Evolutionary conservation across 2,113 vertebrate species (phyloP).

Genomic region (Poeciliopsis retropinna): DNA sequence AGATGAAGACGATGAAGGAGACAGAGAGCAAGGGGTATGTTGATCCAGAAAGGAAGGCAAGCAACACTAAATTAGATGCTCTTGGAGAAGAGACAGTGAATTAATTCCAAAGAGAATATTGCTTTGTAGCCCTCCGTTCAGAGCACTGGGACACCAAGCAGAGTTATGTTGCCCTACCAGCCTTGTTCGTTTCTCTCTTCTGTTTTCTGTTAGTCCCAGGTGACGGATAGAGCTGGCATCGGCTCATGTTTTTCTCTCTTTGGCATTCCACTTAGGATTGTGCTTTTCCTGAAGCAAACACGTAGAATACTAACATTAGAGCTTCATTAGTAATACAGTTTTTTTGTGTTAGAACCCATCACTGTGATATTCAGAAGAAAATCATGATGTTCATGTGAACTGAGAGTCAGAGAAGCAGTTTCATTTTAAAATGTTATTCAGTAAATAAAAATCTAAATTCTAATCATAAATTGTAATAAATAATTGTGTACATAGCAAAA

Average conservation of each 20-base stretch:
- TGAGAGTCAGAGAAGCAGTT: constrained; percentile 9
- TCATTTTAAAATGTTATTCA: neutral
- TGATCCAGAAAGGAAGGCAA: constrained; percentile 58
- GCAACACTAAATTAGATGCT: constrained; percentile 75
- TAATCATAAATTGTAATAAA: neutral
- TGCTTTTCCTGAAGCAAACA: constrained; percentile 30
- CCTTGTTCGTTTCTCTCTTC: constrained; percentile 49
- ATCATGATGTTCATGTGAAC: neutral
- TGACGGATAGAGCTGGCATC: constrained; percentile 43
- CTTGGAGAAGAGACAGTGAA: constrained; percentile 72
- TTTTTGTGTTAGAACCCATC: constrained; percentile 8
- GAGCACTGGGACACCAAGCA: constrained; percentile 53
- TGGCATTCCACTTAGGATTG: constrained; percentile 41
- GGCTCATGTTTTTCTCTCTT: constrained; percentile 15
- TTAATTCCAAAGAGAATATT: constrained; percentile 82
- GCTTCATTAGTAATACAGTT: constrained; percentile 17
- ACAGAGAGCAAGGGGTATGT: constrained; percentile 14
- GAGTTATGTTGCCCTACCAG: constrained; percentile 67
- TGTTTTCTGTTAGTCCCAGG: constrained; percentile 45
- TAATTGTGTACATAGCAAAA: constrained; percentile 2
- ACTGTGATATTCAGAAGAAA: constrained; percentile 22
- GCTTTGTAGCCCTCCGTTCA: constrained; percentile 64
- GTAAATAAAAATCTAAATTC: constrained; percentile 15
- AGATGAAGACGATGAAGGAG: constrained; percentile 50
- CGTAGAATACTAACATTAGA: constrained; percentile 26